phyloP scores from a whole-genome alignment of 1,140 invertebrate species.

The Polypedilum pembai region DNA sequence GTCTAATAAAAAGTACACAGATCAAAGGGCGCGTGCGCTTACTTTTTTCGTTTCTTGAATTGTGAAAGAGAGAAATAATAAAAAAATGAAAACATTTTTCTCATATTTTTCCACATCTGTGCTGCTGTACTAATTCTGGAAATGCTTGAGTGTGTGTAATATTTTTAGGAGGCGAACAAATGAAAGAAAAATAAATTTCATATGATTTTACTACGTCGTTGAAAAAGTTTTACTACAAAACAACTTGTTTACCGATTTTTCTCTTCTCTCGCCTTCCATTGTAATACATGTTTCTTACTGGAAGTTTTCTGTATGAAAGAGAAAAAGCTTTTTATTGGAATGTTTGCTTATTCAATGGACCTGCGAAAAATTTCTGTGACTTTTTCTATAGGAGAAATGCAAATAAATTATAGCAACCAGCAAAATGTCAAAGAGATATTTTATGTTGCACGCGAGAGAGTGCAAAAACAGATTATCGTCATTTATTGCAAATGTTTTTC shows the following conservation, averaged over 20 bases:
- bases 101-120: too few relatives aligned
- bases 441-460: too few relatives aligned
- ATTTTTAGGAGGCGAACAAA: neutral
- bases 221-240: constrained; percentile 16
- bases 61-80: neutral
- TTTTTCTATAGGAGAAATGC: too few relatives aligned
- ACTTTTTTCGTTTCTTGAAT: neutral
- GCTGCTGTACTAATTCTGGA: too few relatives aligned
- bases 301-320: neutral
- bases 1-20: neutral
- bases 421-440: too few relatives aligned
- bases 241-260: constrained; percentile 4
- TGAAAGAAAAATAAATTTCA: constrained; percentile 3
- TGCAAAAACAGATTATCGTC: too few relatives aligned
- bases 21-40: neutral
- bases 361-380: too few relatives aligned
- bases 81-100: neutral
- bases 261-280: neutral
- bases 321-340: neutral
- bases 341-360: too few relatives aligned
- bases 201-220: constrained; percentile 6
- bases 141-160: too few relatives aligned
- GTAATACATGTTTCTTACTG: neutral
- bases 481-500: too few relatives aligned
- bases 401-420: too few relatives aligned